Evolutionary conservation across 2,113 vertebrate species (phyloP).

Genomic region (Oryzias melastigma): DNA sequence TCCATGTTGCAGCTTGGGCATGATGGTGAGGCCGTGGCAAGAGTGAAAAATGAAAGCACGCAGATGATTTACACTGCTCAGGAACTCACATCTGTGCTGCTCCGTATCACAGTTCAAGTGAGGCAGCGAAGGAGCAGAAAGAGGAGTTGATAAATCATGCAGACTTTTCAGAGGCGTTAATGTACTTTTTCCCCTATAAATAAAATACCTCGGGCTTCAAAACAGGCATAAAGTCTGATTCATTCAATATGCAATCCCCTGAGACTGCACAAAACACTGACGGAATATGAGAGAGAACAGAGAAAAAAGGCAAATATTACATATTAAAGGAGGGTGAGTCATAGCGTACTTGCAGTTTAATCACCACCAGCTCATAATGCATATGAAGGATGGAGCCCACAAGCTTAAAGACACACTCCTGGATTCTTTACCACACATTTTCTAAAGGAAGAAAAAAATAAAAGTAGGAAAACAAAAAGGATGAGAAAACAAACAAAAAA

Average conservation of each 20-base stretch:
- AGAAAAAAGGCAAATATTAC: conserved; percentile 49
- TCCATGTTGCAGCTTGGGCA: conserved; percentile 56
- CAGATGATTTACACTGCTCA: conserved; percentile 36
- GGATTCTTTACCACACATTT: conserved; percentile 20
- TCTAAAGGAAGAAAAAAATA: conserved; percentile 30
- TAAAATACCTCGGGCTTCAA: conserved; percentile 63
- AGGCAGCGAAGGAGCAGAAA: conserved; percentile 14
- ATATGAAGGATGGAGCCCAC: conserved; percentile 60
- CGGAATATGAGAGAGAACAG: conserved; percentile 50
- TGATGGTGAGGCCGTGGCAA: conserved; percentile 36
- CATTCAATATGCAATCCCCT: conserved; percentile 45
- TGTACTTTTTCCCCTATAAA: conserved; percentile 57
- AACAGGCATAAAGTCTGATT: conserved; percentile 58
- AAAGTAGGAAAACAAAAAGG: conserved; percentile 19
- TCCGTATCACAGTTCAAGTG: conserved; percentile 24
- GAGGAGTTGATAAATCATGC: conserved; percentile 57
- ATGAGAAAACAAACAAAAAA: conserved; percentile 18
- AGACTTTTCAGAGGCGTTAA: conserved; percentile 49
- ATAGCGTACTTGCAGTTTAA: conserved; percentile 57
- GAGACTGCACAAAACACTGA: conserved; percentile 36
- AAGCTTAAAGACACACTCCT: conserved; percentile 37
- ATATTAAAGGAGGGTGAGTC: conserved; percentile 54
- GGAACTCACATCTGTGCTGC: conserved; percentile 37
- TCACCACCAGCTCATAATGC: conserved; percentile 58
- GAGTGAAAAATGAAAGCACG: conserved; percentile 30